Percentiles rank a stretch among this genome's conserved stretches.
phyloP scores from a whole-genome alignment of 2,888 invertebrate genomes.

The Rhimphoctona megacephalus region DNA sequence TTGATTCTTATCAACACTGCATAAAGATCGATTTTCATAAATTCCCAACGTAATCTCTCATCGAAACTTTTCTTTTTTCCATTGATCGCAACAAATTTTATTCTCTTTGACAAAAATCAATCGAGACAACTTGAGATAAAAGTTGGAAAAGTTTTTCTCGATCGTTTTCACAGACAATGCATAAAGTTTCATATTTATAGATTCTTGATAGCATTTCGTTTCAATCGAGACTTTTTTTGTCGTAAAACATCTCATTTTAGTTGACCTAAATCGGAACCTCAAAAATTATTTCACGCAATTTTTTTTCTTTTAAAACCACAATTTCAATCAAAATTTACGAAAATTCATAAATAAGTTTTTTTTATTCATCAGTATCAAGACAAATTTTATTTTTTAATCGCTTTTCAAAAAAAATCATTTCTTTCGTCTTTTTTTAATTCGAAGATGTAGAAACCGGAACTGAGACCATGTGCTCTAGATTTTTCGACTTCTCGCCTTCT shows the following conservation, averaged over 20 bases:
- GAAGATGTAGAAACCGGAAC: no score
- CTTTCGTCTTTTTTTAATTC: no score
- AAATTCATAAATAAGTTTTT: background rate
- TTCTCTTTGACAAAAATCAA: background rate
- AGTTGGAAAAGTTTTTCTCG: background rate
- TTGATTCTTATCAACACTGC: background rate
- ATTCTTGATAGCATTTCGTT: background rate
- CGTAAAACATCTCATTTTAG: background rate
- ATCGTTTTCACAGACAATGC: conserved; percentile 7
- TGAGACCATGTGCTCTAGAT: background rate
- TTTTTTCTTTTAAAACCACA: background rate
- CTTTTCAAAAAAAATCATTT: no score
- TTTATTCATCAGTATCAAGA: background rate
- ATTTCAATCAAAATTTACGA: background rate
- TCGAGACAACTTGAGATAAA: background rate
- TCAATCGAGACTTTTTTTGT: background rate
- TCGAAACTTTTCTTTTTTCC: background rate
- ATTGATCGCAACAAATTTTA: background rate
- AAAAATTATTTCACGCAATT: background rate
- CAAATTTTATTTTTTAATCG: background rate
- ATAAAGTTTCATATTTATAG: conserved; percentile 9
- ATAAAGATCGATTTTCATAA: background rate
- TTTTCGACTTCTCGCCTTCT: background rate
- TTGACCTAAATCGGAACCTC: background rate
- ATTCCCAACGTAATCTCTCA: background rate